A percentile compares a stretch with the other conserved stretches of the same genome.
Evolutionary conservation across 2,888 invertebrate species (phyloP).

Genomic region (Troilus luridus): DNA sequence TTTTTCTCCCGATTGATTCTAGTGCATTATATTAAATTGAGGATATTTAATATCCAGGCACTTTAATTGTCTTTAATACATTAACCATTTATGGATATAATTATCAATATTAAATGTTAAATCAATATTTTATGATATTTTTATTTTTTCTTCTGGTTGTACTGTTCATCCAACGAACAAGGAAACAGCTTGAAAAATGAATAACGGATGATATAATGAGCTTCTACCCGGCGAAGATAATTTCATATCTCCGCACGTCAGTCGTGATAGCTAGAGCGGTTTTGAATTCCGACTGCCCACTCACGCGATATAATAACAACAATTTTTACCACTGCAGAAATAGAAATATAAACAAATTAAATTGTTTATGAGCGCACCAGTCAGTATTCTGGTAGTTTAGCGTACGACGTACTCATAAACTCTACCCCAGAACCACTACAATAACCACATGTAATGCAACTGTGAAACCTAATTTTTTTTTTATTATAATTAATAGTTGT

Average conservation of each 20-base stretch:
- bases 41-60: too few relatives aligned
- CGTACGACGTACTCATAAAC: conserved; percentile 9
- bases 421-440: conserved; percentile 38
- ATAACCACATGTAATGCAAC: conserved; percentile 43
- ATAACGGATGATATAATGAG: neutral
- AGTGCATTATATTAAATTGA: neutral
- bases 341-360: neutral
- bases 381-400: neutral
- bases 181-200: neutral
- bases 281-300: neutral
- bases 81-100: too few relatives aligned
- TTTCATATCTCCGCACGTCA: neutral
- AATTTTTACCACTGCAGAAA: neutral
- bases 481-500: neutral
- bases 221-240: neutral
- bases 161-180: neutral
- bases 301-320: neutral
- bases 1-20: neutral
- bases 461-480: neutral
- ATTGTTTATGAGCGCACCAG: conserved; percentile 17
- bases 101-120: too few relatives aligned
- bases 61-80: too few relatives aligned
- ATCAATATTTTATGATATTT: neutral
- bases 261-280: neutral
- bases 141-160: neutral